Percentiles rank a stretch among this genome's conserved stretches.
phyloP scores from a whole-genome alignment of 2,113 vertebrate species.

The Nesoenas mayeri region DNA sequence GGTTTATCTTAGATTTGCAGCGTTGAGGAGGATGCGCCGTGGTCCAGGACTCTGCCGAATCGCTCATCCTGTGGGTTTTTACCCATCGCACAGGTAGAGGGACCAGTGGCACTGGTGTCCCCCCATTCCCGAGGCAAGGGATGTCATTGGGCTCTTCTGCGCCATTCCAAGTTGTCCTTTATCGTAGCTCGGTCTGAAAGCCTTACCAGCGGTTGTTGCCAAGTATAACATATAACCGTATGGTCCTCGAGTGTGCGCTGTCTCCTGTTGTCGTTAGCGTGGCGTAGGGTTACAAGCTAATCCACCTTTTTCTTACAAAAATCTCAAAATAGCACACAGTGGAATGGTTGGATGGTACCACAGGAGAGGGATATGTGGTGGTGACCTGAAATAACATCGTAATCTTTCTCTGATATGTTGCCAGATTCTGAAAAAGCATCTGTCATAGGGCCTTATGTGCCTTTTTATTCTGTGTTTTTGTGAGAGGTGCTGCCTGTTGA shows the following conservation, averaged over 20 bases:
- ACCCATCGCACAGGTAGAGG: neutral
- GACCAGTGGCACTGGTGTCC: neutral
- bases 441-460: neutral
- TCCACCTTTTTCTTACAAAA: neutral
- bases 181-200: neutral
- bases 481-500: neutral
- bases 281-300: neutral
- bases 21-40: neutral
- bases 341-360: neutral
- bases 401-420: neutral
- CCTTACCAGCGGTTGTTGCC: neutral
- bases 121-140: neutral
- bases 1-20: neutral
- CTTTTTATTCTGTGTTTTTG: neutral
- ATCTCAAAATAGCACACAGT: too few species aligned
- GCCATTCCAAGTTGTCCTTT: neutral
- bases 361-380: neutral
- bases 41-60: neutral
- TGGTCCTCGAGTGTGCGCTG: neutral
- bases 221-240: rapidly evolving
- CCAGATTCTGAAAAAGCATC: neutral
- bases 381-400: neutral
- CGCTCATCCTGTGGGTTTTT: neutral
- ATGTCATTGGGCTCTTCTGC: neutral
- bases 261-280: rapidly evolving